phyloP scores from a whole-genome alignment of 2,888 invertebrate species.

The Heliothis peltigera region DNA sequence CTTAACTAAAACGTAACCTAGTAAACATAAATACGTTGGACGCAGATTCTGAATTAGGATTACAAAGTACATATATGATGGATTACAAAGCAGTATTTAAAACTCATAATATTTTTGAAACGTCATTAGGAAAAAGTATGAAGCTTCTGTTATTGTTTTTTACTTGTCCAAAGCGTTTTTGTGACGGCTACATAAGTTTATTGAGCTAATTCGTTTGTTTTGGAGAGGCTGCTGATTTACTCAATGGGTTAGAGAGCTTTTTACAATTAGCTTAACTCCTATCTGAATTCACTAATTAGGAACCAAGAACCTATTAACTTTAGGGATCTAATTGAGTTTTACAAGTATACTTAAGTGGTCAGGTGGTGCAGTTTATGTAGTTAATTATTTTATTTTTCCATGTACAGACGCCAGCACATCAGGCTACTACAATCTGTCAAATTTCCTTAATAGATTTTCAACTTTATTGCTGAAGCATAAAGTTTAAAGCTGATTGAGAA shows the following conservation, averaged over 20 bases:
- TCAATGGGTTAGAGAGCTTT: constrained; percentile 27
- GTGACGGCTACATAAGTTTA: constrained; percentile 50
- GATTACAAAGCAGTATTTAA: not conserved
- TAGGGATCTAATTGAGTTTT: no score
- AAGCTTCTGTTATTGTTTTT: constrained; percentile 1
- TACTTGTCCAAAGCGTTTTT: constrained; percentile 35
- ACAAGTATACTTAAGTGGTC: no score
- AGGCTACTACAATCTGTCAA: no score
- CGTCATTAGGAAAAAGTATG: not conserved
- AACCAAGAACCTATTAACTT: no score
- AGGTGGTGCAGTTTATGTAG: no score
- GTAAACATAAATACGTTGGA: not conserved
- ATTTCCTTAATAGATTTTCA: no score
- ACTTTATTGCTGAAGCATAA: no score
- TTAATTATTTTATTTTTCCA: no score
- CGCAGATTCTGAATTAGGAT: not conserved
- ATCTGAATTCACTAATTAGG: not conserved
- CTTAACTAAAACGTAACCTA: no score
- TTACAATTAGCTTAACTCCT: constrained; percentile 11
- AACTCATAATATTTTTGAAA: no score
- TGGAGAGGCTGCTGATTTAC: constrained; percentile 40
- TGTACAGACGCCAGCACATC: no score
- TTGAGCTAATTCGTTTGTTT: constrained; percentile 56
- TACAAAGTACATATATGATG: not conserved
- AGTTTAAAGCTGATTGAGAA: no score